phyloP scores from a whole-genome alignment of 2,797 vertebrate genomes.

The Naso thynnoides region DNA sequence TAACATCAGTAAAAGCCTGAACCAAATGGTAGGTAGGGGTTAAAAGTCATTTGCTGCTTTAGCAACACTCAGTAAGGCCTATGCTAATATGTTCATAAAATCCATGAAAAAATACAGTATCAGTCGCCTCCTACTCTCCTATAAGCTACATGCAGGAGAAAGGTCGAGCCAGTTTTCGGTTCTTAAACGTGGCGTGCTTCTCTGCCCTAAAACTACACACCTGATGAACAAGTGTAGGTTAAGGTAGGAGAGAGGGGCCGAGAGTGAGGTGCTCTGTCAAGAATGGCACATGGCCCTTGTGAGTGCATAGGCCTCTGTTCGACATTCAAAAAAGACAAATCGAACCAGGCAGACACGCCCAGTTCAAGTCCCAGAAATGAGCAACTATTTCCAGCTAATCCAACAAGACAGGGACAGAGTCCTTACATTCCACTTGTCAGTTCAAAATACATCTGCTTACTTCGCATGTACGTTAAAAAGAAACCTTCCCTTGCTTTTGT shows the following conservation, averaged over 20 bases:
- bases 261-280: conserved; percentile 66
- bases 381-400: conserved; percentile 41
- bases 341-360: conserved; percentile 53
- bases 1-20: conserved; percentile 62
- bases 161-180: conserved; percentile 28
- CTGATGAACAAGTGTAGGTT: conserved; percentile 53
- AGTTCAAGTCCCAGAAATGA: conserved; percentile 35
- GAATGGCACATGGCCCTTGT: conserved; percentile 58
- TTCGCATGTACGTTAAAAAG: conserved; percentile 52
- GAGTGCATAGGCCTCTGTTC: conserved; percentile 76
- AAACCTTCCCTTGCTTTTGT: conserved; percentile 68
- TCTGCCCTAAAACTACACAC: conserved; percentile 47
- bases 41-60: conserved; percentile 65
- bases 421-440: conserved; percentile 85
- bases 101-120: conserved; percentile 80
- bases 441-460: conserved; percentile 75
- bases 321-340: conserved; percentile 74
- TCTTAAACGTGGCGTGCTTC: conserved; percentile 39
- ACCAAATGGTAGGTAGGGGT: conserved; percentile 55
- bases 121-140: conserved; percentile 60
- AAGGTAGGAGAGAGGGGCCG: conserved; percentile 60
- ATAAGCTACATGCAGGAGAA: conserved; percentile 70
- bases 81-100: conserved; percentile 69
- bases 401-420: conserved; percentile 67
- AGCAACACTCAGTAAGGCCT: conserved; percentile 72